These are phyloP conservation scores for Polydrusus pterygomalis DNA, from an alignment of 2,888 invertebrate species.

Conservation along the genomic window DNA sequence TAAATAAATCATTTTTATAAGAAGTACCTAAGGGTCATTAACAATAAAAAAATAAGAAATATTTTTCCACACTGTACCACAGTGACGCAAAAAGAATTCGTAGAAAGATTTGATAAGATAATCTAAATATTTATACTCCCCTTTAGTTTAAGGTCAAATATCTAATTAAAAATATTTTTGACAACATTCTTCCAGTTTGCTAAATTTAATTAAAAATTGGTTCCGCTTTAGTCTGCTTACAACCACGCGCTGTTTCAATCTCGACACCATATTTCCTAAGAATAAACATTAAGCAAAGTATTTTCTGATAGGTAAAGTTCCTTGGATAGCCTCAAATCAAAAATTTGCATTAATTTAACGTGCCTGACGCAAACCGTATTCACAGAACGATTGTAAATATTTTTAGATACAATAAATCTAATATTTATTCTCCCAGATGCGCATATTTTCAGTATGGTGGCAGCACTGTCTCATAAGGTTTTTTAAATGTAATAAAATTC, in stretches of 20 bases:
- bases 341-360: slow-evolving; percentile 46
- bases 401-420: slow-evolving; percentile 69
- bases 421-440: slow-evolving; percentile 68
- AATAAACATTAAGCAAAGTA: slow-evolving; percentile 17
- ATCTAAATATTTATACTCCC: not conserved
- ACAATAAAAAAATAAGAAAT: too few species aligned
- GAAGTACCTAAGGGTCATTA: too few species aligned
- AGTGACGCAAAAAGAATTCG: not conserved
- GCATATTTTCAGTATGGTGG: slow-evolving; percentile 78
- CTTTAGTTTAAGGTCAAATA: not conserved
- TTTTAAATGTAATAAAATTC: slow-evolving; percentile 63
- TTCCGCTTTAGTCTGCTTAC: not conserved
- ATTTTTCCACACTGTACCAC: not conserved
- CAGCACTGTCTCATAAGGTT: slow-evolving; percentile 72
- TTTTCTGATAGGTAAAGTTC: slow-evolving; percentile 19
- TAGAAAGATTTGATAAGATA: not conserved
- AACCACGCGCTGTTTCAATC: not conserved
- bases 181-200: not conserved
- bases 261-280: slow-evolving; percentile 16
- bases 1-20: too few species aligned
- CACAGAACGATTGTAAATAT: slow-evolving; percentile 69
- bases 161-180: not conserved
- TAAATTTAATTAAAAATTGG: not conserved
- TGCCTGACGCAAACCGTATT: slow-evolving; percentile 65
- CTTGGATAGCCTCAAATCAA: slow-evolving; percentile 36